Evolutionary conservation across 35 echinoderm and acorn worm genomes (phyloP), one percentile per base, ranked within the genome.

Genomic region (Heliocidaris erythrogramma): DNA sequence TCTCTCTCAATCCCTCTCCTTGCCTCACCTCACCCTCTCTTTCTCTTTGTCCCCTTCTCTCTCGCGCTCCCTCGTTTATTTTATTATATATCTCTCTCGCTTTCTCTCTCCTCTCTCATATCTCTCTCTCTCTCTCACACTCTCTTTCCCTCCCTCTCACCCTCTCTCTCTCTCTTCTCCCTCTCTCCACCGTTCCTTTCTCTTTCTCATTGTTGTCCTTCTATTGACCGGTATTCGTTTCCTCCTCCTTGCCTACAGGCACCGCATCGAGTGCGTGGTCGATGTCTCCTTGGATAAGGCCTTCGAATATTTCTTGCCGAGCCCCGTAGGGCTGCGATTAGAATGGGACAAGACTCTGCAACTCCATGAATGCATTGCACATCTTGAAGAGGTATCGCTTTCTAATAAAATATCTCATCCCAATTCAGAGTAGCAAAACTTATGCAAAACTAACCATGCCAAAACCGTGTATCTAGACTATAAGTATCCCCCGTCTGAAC

Each of bases 321-420:
- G 29, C 48, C 91, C 91, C 16, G 10, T 92, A 49, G 91, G 91
- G 5, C 50, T 48, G 24, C 91, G 91, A 32, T n/a, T 92, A 59
- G 48, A 92, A 56, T 92, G 91, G 91, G 91, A 92, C 49, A 92
- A 92, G 27, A 92, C 91, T 16, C 29, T 92, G 24, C 48, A 92
- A 59, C 91, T 92, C 47, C 91, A 92, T 48, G 91, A 92, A 92
- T 59, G 47, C 9, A 32, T 92, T 5, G 21, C 47, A 92, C 31
- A 49, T 9, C 48, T 92, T n/a, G 49, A 49, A 24, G 91, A 92
- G 91, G 91, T 92, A 92, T 89, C 47, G 30, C 14, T 32, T 89
- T 32, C 47, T 32, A 56, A 56, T 14, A 56, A 11, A 12, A 56
- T 56, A 2, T 56, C 52, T 14, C 1, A 52, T 13, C 49, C 49